These are phyloP conservation scores for Oxyruncus cristatus DNA, from an alignment of 2,113 vertebrate species.

Conservation along the genomic window DNA sequence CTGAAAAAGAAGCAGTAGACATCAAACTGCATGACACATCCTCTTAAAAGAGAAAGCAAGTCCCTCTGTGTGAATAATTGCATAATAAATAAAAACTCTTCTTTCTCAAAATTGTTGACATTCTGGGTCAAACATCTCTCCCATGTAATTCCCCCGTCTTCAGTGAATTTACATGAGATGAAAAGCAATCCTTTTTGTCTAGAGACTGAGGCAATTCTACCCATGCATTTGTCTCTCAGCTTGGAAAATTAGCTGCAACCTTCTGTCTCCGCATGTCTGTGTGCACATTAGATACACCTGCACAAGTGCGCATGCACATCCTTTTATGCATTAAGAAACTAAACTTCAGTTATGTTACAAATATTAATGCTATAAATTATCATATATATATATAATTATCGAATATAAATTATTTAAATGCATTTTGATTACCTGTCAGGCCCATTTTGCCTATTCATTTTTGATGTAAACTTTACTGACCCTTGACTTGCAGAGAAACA, in stretches of 20 bases:
- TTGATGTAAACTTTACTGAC: background rate
- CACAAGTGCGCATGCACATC: background rate
- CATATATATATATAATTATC: too few species aligned
- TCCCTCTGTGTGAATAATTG: slow-evolving; percentile 36
- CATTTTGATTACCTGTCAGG: background rate
- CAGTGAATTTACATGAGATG: background rate
- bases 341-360: background rate
- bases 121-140: slow-evolving; percentile 23
- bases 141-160: background rate
- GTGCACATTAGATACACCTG: background rate
- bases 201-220: background rate
- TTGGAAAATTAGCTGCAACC: background rate
- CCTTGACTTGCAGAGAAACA: background rate
- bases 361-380: slow-evolving; percentile 16
- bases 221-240: background rate
- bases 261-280: background rate
- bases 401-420: too few species aligned
- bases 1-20: background rate
- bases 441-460: background rate
- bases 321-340: background rate
- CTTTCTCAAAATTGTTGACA: slow-evolving; percentile 31
- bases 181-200: background rate
- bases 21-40: slow-evolving; percentile 12
- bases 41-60: slow-evolving; percentile 19
- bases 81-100: slow-evolving; percentile 31